A percentile compares a stretch with the other conserved stretches of the same genome.
These are phyloP conservation scores for Anthoptus insignis DNA, from an alignment of 2,888 invertebrate genomes.

Conservation along the genomic window DNA sequence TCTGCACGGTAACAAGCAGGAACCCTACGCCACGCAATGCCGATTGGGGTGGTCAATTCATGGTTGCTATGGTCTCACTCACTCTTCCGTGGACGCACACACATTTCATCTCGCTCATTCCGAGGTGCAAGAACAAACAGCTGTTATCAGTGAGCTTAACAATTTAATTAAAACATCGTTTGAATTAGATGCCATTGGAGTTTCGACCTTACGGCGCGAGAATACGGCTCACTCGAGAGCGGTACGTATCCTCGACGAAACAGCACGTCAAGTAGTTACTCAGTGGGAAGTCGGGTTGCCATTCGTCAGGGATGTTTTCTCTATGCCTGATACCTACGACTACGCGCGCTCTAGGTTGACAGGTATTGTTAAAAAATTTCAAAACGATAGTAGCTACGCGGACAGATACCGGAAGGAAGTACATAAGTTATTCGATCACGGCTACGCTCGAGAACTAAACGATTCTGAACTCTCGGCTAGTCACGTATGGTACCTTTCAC, in stretches of 20 bases:
- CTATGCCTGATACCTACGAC: constrained; percentile 42
- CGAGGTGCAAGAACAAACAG: constrained; percentile 14
- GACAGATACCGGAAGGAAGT: constrained; percentile 38
- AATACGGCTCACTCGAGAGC: constrained; percentile 47
- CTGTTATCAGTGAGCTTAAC: constrained; percentile 36
- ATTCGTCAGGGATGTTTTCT: constrained; percentile 42
- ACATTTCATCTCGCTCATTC: constrained; percentile 40
- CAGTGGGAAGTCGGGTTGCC: constrained; percentile 49
- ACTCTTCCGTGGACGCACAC: constrained; percentile 32
- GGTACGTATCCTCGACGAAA: constrained; percentile 45
- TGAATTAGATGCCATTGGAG: constrained; percentile 48
- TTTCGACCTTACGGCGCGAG: constrained; percentile 44
- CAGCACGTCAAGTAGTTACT: constrained; percentile 37
- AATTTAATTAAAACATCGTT: constrained; percentile 43
- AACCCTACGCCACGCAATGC: constrained; percentile 44
- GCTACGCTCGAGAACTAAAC: constrained; percentile 45
- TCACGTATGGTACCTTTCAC: constrained; percentile 43
- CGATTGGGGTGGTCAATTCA: constrained; percentile 45
- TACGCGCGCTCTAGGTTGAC: constrained; percentile 35
- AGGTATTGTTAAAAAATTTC: constrained; percentile 38
- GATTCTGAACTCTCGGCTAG: constrained; percentile 37
- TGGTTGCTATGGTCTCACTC: constrained; percentile 42
- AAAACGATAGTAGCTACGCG: constrained; percentile 25
- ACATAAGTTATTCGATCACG: constrained; percentile 40
- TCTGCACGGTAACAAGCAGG: constrained; percentile 34